These are phyloP conservation scores for Dioctria linearis DNA, from an alignment of 2,888 invertebrate species.

Conservation along the genomic window DNA sequence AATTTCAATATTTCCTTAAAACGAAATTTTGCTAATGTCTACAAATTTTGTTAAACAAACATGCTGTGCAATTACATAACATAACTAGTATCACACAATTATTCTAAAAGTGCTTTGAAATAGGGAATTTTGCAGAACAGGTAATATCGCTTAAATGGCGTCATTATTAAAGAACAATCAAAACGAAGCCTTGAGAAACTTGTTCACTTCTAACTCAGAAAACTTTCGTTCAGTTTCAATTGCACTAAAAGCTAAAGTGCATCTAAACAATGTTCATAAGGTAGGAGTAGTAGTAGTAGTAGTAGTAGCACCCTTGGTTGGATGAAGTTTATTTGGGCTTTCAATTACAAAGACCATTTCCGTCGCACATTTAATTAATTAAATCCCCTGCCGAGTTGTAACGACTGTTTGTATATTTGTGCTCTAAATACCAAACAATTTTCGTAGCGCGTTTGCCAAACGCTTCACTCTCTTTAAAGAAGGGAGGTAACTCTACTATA, in stretches of 20 bases:
- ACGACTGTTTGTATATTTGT: constrained; percentile 43
- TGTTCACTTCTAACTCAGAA: constrained; percentile 14
- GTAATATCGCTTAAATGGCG: constrained; percentile 5
- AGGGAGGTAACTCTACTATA: neutral
- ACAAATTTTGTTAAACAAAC: too few relatives aligned
- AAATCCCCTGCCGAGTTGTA: constrained; percentile 48
- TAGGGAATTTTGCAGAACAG: constrained; percentile 19
- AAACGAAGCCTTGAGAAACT: constrained; percentile 3
- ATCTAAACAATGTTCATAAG: constrained; percentile 9
- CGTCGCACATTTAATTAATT: constrained; percentile 47
- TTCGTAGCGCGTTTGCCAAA: constrained; percentile 8
- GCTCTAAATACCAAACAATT: constrained; percentile 35
- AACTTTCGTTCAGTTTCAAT: constrained; percentile 12
- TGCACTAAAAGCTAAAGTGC: neutral
- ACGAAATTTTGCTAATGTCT: too few relatives aligned
- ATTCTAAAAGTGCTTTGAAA: constrained; percentile 1
- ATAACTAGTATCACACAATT: neutral
- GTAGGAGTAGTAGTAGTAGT: neutral
- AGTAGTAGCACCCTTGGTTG: too few relatives aligned
- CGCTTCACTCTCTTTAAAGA: constrained; percentile 11
- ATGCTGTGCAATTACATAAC: too few relatives aligned
- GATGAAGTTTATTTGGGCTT: constrained; percentile 6
- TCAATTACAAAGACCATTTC: constrained; percentile 35
- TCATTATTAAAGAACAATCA: constrained; percentile 16
- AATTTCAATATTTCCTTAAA: too few relatives aligned